phyloP scores from a whole-genome alignment of 2,888 invertebrate species.

The Apomyelois bistriatella region DNA sequence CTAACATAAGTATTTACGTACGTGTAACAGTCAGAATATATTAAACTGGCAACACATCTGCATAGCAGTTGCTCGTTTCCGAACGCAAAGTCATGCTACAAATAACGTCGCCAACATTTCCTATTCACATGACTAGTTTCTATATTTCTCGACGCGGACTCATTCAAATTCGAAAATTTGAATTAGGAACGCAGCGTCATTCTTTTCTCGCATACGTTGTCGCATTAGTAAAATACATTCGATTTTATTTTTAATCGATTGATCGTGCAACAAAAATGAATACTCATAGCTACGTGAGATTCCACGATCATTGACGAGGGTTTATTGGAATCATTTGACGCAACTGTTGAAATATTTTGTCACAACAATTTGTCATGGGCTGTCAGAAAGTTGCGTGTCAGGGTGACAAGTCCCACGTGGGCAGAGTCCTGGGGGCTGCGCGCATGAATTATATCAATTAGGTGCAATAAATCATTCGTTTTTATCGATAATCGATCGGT shows the following conservation, averaged over 20 bases:
- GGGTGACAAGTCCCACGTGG: slow-evolving; percentile 42
- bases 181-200: slow-evolving; percentile 63
- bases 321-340: slow-evolving; percentile 43
- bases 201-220: slow-evolving; percentile 26
- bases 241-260: slow-evolving; percentile 10
- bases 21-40: slow-evolving; percentile 22
- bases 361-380: slow-evolving; percentile 77
- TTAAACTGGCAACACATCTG: slow-evolving; percentile 27
- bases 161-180: slow-evolving; percentile 57
- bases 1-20: slow-evolving; percentile 13
- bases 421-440: slow-evolving; percentile 48
- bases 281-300: slow-evolving; percentile 32
- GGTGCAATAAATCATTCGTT: slow-evolving; percentile 63
- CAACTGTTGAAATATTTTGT: slow-evolving; percentile 80
- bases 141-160: slow-evolving; percentile 42
- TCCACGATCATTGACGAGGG: slow-evolving; percentile 24
- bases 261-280: slow-evolving; percentile 1
- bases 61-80: slow-evolving; percentile 29
- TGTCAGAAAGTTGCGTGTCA: slow-evolving; percentile 69
- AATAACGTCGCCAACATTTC: slow-evolving; percentile 34
- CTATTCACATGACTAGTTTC: slow-evolving; percentile 24
- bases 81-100: slow-evolving; percentile 46
- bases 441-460: slow-evolving; percentile 72
- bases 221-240: slow-evolving; percentile 1
- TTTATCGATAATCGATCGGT: slow-evolving; percentile 62